A percentile compares a stretch with the other conserved stretches of the same genome.
Conservation (phyloP, 2,888 invertebrate species). For the Eupithecia vulgata region DNA sequence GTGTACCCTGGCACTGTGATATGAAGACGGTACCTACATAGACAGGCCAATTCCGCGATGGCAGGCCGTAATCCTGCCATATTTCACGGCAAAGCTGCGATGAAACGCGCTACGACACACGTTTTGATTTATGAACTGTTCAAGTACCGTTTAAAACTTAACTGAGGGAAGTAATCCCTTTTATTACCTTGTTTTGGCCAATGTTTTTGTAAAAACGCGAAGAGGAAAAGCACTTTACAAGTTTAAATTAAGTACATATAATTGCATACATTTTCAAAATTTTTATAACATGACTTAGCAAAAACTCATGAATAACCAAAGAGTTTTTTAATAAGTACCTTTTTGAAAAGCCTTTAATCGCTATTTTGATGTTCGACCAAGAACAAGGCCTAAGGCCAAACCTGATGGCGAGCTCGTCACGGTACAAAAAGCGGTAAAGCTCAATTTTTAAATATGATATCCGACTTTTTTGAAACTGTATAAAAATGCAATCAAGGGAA, state of each 20-base stretch:
- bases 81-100: constrained; percentile 75
- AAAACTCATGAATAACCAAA: too few species aligned
- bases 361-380: neutral
- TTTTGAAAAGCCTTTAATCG: too few species aligned
- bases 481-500: constrained; percentile 16
- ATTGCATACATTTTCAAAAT: neutral
- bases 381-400: neutral
- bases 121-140: constrained; percentile 79
- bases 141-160: constrained; percentile 78
- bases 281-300: neutral
- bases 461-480: neutral
- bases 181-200: constrained; percentile 39
- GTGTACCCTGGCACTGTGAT: neutral
- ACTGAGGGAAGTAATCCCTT: constrained; percentile 63
- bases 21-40: constrained; percentile 10
- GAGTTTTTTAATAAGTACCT: too few species aligned
- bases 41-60: constrained; percentile 53
- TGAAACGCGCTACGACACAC: constrained; percentile 78
- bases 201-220: constrained; percentile 19
- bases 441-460: neutral
- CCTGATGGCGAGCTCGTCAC: neutral
- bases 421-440: neutral
- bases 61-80: constrained; percentile 71
- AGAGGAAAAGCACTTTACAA: neutral
- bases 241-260: neutral